Conservation (phyloP, 2,888 invertebrate genomes). For the Hyposoter didymator region DNA sequence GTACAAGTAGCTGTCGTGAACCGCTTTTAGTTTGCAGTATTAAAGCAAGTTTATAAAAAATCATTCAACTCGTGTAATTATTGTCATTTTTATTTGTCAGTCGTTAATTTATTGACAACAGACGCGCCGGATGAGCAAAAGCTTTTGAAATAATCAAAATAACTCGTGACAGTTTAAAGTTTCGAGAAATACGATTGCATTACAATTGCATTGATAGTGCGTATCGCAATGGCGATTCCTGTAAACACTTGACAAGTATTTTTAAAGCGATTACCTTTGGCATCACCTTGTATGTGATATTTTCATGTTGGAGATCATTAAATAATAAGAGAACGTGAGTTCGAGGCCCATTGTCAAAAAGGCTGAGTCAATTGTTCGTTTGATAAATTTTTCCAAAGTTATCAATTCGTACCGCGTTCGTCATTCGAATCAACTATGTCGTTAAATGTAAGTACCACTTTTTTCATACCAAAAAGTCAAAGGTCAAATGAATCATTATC, state of each 20-base stretch:
- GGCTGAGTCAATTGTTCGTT: not conserved
- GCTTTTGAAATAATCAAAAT: not conserved
- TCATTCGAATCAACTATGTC: conserved; percentile 35
- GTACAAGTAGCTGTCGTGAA: conserved; percentile 1
- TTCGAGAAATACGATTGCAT: not conserved
- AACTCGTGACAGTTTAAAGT: not conserved
- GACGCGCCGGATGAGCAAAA: not conserved
- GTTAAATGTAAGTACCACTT: conserved; percentile 55
- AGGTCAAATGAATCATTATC: not conserved
- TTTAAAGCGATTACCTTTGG: not conserved
- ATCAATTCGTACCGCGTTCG: not conserved
- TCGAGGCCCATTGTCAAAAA: not conserved
- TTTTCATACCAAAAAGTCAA: not conserved
- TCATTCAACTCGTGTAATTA: not conserved
- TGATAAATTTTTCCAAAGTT: not conserved
- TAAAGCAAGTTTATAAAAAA: not conserved
- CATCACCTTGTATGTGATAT: not conserved
- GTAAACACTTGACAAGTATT: not conserved
- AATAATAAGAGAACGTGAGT: not conserved
- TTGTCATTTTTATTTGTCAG: not conserved
- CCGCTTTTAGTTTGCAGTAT: conserved; percentile 20
- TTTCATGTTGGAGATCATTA: not conserved
- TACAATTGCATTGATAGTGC: not conserved
- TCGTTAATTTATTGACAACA: not conserved
- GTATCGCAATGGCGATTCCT: not conserved